These are phyloP conservation scores for Nematostella vectensis DNA, from an alignment of 92 coral and sea anemone species.

Conservation along the genomic window DNA sequence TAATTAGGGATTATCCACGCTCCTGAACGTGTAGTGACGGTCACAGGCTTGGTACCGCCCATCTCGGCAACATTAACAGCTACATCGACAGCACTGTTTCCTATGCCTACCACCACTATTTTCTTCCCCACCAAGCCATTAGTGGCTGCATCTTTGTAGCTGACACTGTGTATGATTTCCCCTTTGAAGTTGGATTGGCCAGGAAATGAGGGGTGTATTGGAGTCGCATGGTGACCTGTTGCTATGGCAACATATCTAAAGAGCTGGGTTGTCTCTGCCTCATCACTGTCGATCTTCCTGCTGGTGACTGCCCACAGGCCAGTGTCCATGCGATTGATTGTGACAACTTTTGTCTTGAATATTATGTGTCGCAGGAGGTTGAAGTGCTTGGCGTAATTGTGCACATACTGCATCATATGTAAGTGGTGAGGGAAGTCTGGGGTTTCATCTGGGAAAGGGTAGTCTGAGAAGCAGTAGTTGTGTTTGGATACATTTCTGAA, in stretches of 20 bases:
- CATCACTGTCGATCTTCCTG: constrained; percentile 25
- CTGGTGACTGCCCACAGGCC: constrained; percentile 47
- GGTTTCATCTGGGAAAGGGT: constrained; percentile 54
- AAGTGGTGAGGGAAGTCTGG: constrained; percentile 72
- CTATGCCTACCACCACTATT: constrained; percentile 68
- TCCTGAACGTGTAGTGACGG: constrained; percentile 63
- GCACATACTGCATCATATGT: constrained; percentile 51
- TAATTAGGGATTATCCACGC: constrained; percentile 71
- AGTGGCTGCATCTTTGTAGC: constrained; percentile 62
- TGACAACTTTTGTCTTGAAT: constrained; percentile 50
- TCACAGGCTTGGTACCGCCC: constrained; percentile 47
- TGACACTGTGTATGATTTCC: constrained; percentile 46
- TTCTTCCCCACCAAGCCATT: constrained; percentile 49
- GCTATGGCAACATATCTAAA: constrained; percentile 72
- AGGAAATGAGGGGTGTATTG: constrained; percentile 47
- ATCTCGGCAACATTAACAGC: constrained; percentile 55
- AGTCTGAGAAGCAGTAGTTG: constrained; percentile 78
- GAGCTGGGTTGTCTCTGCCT: constrained; percentile 2
- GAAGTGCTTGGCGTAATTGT: constrained; percentile 56
- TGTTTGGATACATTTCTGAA: constrained; percentile 69
- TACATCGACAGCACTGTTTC: constrained; percentile 81
- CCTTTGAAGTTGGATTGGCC: constrained; percentile 58
- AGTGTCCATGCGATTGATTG: constrained; percentile 16
- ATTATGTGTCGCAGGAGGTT: constrained; percentile 32
- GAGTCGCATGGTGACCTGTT: constrained; percentile 73